Conservation (phyloP, 2,113 vertebrate genomes). For the Psettodes erumei region DNA sequence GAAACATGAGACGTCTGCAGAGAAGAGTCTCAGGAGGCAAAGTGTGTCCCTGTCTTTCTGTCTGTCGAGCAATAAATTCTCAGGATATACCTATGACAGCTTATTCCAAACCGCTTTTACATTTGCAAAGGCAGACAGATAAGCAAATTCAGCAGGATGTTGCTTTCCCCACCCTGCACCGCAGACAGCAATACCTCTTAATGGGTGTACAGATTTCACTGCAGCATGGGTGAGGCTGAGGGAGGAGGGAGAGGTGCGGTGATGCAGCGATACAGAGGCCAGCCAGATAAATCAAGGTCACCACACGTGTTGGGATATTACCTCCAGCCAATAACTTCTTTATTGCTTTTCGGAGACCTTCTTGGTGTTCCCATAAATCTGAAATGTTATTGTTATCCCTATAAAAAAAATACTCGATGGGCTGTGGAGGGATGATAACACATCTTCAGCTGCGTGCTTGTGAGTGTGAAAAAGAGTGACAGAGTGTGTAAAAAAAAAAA, state of each 20-base stretch:
- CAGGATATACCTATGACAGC: slow-evolving; percentile 47
- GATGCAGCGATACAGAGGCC: slow-evolving; percentile 71
- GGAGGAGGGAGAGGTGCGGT: slow-evolving; percentile 68
- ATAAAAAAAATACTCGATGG: slow-evolving; percentile 48
- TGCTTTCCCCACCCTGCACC: slow-evolving; percentile 58
- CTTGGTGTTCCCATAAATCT: slow-evolving; percentile 73
- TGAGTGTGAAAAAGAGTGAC: neutral
- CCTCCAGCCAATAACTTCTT: slow-evolving; percentile 79
- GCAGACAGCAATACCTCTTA: slow-evolving; percentile 66
- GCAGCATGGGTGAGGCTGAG: slow-evolving; percentile 76
- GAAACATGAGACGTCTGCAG: slow-evolving; percentile 25
- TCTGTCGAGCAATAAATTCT: slow-evolving; percentile 36
- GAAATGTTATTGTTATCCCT: slow-evolving; percentile 69
- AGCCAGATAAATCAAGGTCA: slow-evolving; percentile 80
- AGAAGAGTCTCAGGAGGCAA: slow-evolving; percentile 34
- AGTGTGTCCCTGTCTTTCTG: slow-evolving; percentile 14
- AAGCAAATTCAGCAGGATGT: slow-evolving; percentile 66
- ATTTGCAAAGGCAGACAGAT: slow-evolving; percentile 63
- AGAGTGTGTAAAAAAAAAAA: slow-evolving; percentile 33
- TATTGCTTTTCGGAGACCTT: slow-evolving; percentile 81
- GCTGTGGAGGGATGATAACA: slow-evolving; percentile 34
- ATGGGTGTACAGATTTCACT: slow-evolving; percentile 75
- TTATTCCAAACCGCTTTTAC: slow-evolving; percentile 51
- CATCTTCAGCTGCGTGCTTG: slow-evolving; percentile 22
- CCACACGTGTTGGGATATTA: slow-evolving; percentile 76